Percentiles rank a stretch among this genome's conserved stretches.
These are phyloP conservation scores for Stenopsyche tienmushanensis DNA, from an alignment of 1,140 invertebrate genomes.

Conservation along the genomic window DNA sequence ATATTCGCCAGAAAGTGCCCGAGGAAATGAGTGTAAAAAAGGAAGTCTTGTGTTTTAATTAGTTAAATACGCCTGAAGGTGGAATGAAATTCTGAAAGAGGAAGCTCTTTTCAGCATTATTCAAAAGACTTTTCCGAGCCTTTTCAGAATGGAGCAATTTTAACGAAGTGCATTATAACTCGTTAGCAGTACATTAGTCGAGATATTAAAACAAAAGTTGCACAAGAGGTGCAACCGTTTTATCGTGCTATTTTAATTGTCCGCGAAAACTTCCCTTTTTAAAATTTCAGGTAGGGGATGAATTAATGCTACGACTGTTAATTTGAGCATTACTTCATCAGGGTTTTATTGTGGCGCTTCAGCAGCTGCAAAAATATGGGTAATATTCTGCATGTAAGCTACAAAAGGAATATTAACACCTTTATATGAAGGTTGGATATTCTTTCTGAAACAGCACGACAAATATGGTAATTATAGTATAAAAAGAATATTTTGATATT, in stretches of 20 bases:
- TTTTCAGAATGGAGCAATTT: not conserved
- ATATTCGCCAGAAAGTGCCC: not conserved
- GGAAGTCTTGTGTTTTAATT: conserved; percentile 2
- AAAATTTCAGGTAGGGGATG: no score
- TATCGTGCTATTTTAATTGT: not conserved
- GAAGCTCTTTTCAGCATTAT: not conserved
- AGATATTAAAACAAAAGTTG: not conserved
- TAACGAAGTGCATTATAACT: conserved; percentile 13
- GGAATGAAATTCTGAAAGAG: not conserved
- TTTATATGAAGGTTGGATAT: no score
- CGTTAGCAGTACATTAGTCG: conserved; percentile 1
- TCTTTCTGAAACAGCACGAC: not conserved
- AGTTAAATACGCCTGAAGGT: not conserved
- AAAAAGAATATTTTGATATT: no score
- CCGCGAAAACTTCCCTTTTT: no score
- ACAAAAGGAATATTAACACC: not conserved
- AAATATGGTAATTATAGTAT: not conserved
- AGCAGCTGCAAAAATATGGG: not conserved
- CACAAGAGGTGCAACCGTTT: not conserved
- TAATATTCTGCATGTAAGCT: not conserved
- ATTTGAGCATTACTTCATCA: not conserved
- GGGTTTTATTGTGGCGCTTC: not conserved
- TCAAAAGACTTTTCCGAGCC: conserved; percentile 11
- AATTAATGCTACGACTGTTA: no score
- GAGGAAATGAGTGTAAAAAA: conserved; percentile 3